Percentiles rank a stretch among this genome's conserved stretches.
Evolutionary conservation across 2,888 invertebrate species (phyloP).

Genomic region (Stenodera caucasica): DNA sequence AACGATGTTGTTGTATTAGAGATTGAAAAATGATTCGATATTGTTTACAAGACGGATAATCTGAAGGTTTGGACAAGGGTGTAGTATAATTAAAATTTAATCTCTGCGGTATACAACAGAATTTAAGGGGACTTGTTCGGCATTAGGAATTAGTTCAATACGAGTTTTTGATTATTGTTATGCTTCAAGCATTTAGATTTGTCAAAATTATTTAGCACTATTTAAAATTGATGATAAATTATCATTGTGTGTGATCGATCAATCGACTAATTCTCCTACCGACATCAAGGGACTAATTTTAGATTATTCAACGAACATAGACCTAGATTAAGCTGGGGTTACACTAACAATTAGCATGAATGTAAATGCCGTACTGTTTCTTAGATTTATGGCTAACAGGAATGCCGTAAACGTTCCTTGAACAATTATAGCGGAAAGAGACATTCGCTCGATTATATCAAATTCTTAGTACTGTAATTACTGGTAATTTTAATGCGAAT

Average conservation of each 20-base stretch:
- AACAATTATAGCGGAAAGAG: slow-evolving; percentile 18
- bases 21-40: background rate
- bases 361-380: slow-evolving; percentile 14
- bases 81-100: background rate
- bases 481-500: no score
- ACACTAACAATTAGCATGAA: slow-evolving; percentile 19
- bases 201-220: no score
- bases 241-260: background rate
- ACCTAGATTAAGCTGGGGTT: slow-evolving; percentile 17
- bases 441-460: background rate
- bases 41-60: background rate
- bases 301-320: slow-evolving; percentile 8
- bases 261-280: background rate
- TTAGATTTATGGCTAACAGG: slow-evolving; percentile 6
- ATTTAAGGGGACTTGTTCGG: background rate
- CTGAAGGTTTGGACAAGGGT: background rate
- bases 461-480: no score
- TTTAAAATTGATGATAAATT: background rate
- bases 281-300: slow-evolving; percentile 3
- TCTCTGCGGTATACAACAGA: background rate
- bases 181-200: background rate
- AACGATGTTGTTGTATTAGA: background rate
- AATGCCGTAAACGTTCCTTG: slow-evolving; percentile 6
- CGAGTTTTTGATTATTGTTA: background rate
- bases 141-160: background rate